Conservation (phyloP, 2,888 invertebrate species). For the Formica aserva region DNA sequence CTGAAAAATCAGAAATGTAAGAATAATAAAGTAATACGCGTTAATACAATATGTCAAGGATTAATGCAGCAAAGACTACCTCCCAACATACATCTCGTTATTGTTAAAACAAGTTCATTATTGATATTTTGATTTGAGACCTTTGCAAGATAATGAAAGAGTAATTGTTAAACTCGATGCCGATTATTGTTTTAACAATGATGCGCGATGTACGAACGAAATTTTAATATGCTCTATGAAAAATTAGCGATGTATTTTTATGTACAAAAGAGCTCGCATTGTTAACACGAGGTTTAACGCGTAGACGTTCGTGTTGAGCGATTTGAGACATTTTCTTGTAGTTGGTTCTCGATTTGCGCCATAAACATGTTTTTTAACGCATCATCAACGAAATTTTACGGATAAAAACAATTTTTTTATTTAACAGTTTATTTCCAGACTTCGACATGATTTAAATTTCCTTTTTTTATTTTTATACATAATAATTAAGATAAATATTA, state of each 20-base stretch:
- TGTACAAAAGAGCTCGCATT: slow-evolving; percentile 20
- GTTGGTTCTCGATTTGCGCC: slow-evolving; percentile 11
- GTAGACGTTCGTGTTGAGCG: slow-evolving; percentile 36
- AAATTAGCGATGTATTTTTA: slow-evolving; percentile 41
- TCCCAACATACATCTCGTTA: slow-evolving; percentile 25
- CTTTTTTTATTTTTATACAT: neutral
- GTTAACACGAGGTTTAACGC: neutral
- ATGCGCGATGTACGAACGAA: slow-evolving; percentile 8
- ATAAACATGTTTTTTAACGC: neutral
- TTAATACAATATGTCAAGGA: slow-evolving; percentile 34
- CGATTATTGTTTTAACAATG: slow-evolving; percentile 19
- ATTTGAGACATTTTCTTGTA: neutral
- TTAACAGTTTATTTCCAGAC: neutral
- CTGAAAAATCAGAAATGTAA: slow-evolving; percentile 34
- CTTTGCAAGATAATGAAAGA: neutral
- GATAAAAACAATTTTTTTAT: neutral
- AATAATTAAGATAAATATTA: neutral
- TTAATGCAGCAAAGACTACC: slow-evolving; percentile 48
- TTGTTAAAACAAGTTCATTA: slow-evolving; percentile 22
- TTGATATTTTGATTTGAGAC: neutral
- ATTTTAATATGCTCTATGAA: slow-evolving; percentile 12
- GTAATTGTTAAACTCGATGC: neutral
- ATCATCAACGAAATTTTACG: neutral
- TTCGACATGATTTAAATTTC: neutral
- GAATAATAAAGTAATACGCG: slow-evolving; percentile 8